phyloP scores from a whole-genome alignment of 2,113 vertebrate species.

The Cinclus cinclus region DNA sequence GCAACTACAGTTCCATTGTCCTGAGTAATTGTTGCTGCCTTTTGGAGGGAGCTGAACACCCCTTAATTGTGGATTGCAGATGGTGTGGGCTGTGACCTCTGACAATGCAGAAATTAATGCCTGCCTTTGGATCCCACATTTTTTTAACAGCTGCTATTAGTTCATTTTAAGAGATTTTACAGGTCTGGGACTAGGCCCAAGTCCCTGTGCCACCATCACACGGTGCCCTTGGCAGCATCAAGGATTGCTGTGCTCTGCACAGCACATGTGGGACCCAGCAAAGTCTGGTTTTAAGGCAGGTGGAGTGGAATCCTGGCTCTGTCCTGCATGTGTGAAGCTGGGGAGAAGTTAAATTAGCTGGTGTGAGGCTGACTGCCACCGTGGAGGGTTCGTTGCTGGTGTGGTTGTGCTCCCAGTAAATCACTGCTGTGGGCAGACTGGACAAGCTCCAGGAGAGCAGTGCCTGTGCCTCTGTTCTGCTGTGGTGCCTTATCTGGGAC shows the following conservation, averaged over 20 bases:
- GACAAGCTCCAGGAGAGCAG: neutral
- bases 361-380: neutral
- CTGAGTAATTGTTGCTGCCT: neutral
- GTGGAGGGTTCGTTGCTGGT: neutral
- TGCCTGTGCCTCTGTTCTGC: neutral
- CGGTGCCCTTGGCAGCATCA: neutral
- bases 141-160: neutral
- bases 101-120: neutral
- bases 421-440: neutral
- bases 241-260: neutral
- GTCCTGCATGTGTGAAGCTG: fast-evolving
- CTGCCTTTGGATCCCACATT: neutral
- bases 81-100: neutral
- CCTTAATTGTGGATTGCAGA: neutral
- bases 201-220: neutral
- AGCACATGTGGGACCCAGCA: neutral
- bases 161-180: conserved; percentile 4
- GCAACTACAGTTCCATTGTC: neutral
- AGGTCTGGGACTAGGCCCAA: neutral
- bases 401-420: neutral
- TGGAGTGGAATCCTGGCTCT: neutral
- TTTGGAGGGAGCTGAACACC: neutral
- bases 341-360: neutral
- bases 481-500: neutral
- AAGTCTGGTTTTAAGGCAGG: neutral